Base-by-base conservation (phyloP, 2,888 invertebrate genomes). In the Lepidochitona cinerea region DNA sequence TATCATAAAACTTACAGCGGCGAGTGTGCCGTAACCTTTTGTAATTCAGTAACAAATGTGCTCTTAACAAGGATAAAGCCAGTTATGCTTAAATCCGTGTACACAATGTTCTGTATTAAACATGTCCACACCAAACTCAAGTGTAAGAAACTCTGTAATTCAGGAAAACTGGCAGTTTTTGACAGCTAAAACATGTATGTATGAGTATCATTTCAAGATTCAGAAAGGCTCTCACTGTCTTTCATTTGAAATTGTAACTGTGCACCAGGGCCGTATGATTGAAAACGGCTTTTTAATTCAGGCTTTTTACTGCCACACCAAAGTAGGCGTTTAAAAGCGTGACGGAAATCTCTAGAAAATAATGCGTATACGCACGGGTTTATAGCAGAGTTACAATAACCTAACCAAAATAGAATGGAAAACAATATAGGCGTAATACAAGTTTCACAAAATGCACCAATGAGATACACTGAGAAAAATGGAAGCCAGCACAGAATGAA, bases 401-500 rank as follows among this genome's bases (percentile, higher is more conserved):
- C 99, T 78, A 99, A 93, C 98, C 98, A 99, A 92, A 98, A 98
- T 29, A 97, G 93, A 36, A 98, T 93, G 14, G 96, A 96, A 92
- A 97, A 97, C 72, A 97, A 93, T 73, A 96, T 65, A 35, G 89
- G 85, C 79, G 95, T 94, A 52, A 97, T 96, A 90, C 97, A 97
- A 6, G 82, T 82, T 76, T 94, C 59, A 93, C 94, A 89, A 96
- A 97, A 89, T 0, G 97, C 97, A 14, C 96, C 93, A 72, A 97
- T 93, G 67, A 97, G 93, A 91, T 98, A 98, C 92, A 97, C 96
- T 65, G 97, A 96, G 92, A 98, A 97, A 92, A 98, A 98, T 0
- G 98, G 98, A 73, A 97, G 93, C 98, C 98, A 99, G 91, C 98
- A 99, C 87, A 96, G 93, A 72, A 98, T 97, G 92, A 99, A 99